Evolutionary conservation across 2,797 vertebrate species (phyloP).

Genomic region (Thripadectes ignobilis): DNA sequence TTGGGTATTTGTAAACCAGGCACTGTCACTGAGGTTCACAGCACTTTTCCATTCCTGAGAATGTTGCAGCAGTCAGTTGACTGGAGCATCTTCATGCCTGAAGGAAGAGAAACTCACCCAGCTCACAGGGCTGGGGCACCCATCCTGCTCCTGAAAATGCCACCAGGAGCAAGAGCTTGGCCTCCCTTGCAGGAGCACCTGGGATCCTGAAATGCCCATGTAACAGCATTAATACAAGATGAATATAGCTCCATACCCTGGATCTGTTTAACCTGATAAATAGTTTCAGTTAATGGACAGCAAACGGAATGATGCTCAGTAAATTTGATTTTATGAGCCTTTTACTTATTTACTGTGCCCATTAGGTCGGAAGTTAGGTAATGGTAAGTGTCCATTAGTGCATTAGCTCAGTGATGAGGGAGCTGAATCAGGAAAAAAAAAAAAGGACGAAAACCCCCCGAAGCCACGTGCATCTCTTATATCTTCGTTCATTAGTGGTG

Average conservation of each 20-base stretch:
- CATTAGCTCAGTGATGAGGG: conserved; percentile 50
- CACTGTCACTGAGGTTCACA: background rate
- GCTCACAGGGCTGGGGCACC: background rate
- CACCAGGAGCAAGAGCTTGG: accelerated
- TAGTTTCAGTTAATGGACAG: conserved; percentile 55
- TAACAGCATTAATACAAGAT: background rate
- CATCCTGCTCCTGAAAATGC: accelerated
- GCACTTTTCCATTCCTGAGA: background rate
- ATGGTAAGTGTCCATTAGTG: conserved; percentile 58
- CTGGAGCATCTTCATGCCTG: accelerated
- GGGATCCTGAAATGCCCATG: background rate
- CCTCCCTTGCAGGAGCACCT: background rate
- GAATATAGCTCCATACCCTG: background rate
- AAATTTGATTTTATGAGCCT: conserved; percentile 68
- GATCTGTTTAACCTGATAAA: conserved; percentile 47
- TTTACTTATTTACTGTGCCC: conserved; percentile 51
- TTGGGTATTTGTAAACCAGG: conserved; percentile 24
- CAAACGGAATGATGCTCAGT: conserved; percentile 21
- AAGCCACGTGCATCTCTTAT: background rate
- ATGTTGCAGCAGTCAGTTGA: background rate
- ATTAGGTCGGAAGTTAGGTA: conserved; percentile 57
- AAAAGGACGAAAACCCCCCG: background rate
- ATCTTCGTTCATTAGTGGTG: background rate
- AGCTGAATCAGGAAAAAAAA: background rate
- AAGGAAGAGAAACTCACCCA: background rate